Conservation (phyloP, 1,140 invertebrate genomes). For the Caenorhabditis briggsae region DNA sequence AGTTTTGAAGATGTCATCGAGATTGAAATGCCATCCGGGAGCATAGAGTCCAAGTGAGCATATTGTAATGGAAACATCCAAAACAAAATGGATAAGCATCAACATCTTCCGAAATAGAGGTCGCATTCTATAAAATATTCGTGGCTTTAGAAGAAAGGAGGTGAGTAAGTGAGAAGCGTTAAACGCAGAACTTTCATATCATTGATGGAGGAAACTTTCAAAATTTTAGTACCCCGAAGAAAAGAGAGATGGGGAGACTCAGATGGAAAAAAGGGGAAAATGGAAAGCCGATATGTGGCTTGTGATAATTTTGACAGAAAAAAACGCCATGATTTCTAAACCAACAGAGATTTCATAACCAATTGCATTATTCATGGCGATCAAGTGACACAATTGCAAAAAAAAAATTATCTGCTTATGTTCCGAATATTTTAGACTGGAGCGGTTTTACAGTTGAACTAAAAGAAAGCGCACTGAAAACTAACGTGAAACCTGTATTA, state of each 20-base stretch:
- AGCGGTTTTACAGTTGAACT: too few species aligned
- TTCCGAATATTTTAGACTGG: too few species aligned
- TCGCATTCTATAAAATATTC: slow-evolving; percentile 6
- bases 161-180: not conserved
- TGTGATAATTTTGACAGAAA: too few species aligned
- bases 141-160: not conserved
- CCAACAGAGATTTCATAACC: too few species aligned
- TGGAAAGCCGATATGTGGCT: not conserved
- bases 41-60: slow-evolving; percentile 28
- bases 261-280: slow-evolving; percentile 5
- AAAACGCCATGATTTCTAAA: too few species aligned
- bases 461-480: too few species aligned
- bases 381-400: too few species aligned
- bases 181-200: not conserved
- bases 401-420: too few species aligned
- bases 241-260: not conserved
- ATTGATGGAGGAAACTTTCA: not conserved
- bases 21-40: slow-evolving; percentile 6
- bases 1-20: not conserved
- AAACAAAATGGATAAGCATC: slow-evolving; percentile 2
- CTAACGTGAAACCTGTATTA: too few species aligned
- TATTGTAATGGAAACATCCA: slow-evolving; percentile 9
- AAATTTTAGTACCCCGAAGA: not conserved
- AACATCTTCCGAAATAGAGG: not conserved
- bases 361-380: too few species aligned